Conservation (phyloP, 1,140 invertebrate genomes). For the Cotesia typhae region DNA sequence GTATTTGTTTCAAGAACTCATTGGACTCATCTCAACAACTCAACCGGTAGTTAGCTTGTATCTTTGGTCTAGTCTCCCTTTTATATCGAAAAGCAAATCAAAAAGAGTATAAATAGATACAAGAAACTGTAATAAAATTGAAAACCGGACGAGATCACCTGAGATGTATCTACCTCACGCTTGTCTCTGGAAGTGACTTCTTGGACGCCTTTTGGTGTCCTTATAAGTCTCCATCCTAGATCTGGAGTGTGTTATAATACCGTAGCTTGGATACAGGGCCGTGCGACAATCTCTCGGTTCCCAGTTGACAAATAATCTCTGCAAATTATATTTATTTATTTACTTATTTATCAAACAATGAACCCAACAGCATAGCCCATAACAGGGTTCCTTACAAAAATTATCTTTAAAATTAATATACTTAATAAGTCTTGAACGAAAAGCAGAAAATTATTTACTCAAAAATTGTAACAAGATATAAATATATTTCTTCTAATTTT, state of each 20-base stretch:
- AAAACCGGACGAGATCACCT: slow-evolving; percentile 23
- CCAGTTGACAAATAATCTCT: background rate
- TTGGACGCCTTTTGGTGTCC: slow-evolving; percentile 41
- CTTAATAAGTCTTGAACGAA: no score
- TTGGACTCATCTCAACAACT: slow-evolving; percentile 7
- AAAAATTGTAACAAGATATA: no score
- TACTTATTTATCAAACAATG: no score
- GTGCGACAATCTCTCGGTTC: slow-evolving; percentile 9
- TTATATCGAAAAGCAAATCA: background rate
- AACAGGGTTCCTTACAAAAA: no score
- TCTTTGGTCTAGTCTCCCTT: background rate
- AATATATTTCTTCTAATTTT: no score
- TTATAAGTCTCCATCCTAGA: slow-evolving; percentile 51
- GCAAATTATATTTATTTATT: no score
- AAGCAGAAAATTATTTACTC: no score
- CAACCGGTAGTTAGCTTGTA: slow-evolving; percentile 14
- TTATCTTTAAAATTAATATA: no score
- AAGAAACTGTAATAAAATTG: slow-evolving; percentile 24
- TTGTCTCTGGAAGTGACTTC: background rate
- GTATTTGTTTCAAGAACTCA: slow-evolving; percentile 8
- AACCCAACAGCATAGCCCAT: no score
- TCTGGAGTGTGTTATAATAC: slow-evolving; percentile 47
- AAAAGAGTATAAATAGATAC: slow-evolving; percentile 7
- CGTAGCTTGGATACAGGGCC: slow-evolving; percentile 37
- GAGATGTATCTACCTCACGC: slow-evolving; percentile 3